These are phyloP conservation scores for Podilymbus podiceps DNA, from an alignment of 2,113 vertebrate species.

Conservation along the genomic window DNA sequence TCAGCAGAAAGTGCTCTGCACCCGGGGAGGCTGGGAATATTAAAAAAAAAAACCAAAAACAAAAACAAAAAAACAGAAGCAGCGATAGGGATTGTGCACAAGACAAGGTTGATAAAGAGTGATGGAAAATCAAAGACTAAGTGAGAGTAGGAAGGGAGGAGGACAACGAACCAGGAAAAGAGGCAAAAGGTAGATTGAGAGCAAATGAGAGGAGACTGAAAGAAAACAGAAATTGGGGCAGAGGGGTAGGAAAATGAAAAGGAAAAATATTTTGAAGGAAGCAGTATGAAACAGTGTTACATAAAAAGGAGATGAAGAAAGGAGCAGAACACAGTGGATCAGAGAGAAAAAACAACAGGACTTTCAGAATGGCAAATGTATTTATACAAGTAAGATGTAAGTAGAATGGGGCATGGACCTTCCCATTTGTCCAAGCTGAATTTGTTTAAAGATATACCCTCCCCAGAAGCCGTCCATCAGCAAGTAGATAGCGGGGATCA, in stretches of 20 bases:
- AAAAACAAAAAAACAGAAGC: background rate
- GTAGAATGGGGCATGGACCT: background rate
- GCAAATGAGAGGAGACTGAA: background rate
- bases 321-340: background rate
- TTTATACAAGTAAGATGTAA: background rate
- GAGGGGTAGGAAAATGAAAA: background rate
- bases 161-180: background rate
- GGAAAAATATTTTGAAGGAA: background rate
- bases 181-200: background rate
- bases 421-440: background rate
- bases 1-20: background rate
- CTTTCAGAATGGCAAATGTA: background rate
- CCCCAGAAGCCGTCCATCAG: background rate
- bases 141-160: background rate
- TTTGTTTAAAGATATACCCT: background rate
- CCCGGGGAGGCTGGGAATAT: background rate
- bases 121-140: background rate
- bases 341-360: background rate
- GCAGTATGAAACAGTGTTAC: background rate
- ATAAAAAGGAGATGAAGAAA: background rate
- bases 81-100: background rate
- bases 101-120: background rate
- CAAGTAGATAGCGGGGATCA: background rate
- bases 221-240: background rate
- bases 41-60: background rate